Conservation (phyloP, 2,113 vertebrate species). For the Catagonus wagneri region DNA sequence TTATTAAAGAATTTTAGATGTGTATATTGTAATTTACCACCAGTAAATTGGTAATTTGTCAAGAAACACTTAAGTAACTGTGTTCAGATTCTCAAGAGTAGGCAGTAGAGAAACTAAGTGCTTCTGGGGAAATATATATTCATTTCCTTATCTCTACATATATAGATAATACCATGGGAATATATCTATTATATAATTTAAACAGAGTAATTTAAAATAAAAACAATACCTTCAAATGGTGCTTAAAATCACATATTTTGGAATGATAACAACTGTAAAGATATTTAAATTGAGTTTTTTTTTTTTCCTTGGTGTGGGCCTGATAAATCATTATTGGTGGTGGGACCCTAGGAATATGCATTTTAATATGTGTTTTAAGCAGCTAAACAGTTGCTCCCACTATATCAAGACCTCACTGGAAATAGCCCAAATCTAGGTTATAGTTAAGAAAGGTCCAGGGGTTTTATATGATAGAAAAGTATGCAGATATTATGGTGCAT, state of each 20-base stretch:
- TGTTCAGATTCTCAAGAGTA: not conserved
- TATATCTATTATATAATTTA: not conserved
- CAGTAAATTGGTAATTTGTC: not conserved
- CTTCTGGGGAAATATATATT: not conserved
- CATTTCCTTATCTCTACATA: not conserved
- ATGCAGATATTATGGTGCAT: slow-evolving; percentile 5
- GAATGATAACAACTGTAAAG: not conserved
- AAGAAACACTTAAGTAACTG: not conserved
- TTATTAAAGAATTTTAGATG: not conserved
- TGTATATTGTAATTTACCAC: not conserved
- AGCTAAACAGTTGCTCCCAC: not conserved
- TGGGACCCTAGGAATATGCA: not conserved
- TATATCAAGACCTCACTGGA: not conserved
- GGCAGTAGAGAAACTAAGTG: not conserved
- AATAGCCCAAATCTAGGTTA: slow-evolving; percentile 5
- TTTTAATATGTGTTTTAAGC: too few species aligned
- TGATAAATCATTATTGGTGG: not conserved
- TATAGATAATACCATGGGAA: not conserved
- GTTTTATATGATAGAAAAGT: not conserved
- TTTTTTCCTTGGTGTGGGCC: not conserved
- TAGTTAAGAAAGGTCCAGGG: slow-evolving; percentile 15
- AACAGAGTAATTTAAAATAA: not conserved
- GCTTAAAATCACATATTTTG: not conserved
- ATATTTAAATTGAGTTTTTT: not conserved
- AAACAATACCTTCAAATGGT: not conserved